Evolutionary conservation across 2,888 invertebrate genomes (phyloP).

Genomic region (Phalera bucephala): DNA sequence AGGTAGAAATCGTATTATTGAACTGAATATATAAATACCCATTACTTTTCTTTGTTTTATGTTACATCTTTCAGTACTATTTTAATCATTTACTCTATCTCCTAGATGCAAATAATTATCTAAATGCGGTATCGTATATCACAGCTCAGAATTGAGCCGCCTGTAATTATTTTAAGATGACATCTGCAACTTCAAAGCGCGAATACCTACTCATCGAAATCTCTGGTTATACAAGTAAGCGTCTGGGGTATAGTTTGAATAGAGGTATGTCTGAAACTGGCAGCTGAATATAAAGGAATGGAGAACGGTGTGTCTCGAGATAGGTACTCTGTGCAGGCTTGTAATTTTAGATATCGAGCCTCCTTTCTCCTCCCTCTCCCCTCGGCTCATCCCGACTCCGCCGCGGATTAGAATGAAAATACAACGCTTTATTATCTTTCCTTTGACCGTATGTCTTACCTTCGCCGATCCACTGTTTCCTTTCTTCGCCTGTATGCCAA

Average conservation of each 20-base stretch:
- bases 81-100: no score
- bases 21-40: no score
- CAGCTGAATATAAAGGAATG: constrained; percentile 74
- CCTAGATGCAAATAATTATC: no score
- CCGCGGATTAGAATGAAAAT: constrained; percentile 77
- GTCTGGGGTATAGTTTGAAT: constrained; percentile 68
- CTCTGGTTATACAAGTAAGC: constrained; percentile 60
- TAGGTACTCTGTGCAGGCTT: constrained; percentile 75
- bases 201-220: constrained; percentile 49
- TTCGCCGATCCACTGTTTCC: constrained; percentile 52
- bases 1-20: no score
- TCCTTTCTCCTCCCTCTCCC: constrained; percentile 48
- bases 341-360: constrained; percentile 80
- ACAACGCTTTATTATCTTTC: constrained; percentile 78
- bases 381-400: constrained; percentile 56
- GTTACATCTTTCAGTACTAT: no score
- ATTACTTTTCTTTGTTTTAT: no score
- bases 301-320: constrained; percentile 66
- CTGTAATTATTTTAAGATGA: constrained; percentile 31
- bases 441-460: constrained; percentile 77
- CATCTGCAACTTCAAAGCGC: constrained; percentile 34
- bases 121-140: background rate
- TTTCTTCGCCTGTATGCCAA: constrained; percentile 43
- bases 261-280: constrained; percentile 71
- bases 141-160: constrained; percentile 3